These are phyloP conservation scores for Bombus turneri DNA, from an alignment of 1,140 invertebrate genomes.

Conservation along the genomic window DNA sequence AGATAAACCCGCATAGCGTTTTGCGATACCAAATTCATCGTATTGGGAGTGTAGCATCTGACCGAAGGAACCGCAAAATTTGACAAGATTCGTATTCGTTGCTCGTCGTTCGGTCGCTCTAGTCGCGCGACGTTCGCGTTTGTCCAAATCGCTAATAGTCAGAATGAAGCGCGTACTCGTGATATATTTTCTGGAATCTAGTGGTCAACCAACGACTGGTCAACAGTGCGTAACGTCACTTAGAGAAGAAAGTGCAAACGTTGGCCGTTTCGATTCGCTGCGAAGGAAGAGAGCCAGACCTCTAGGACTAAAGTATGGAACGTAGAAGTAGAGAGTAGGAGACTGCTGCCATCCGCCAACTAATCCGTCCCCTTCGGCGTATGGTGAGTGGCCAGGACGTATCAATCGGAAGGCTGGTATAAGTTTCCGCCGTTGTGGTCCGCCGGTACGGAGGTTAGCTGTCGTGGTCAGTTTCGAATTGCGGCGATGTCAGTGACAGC, in stretches of 20 bases:
- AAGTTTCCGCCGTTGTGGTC: conserved; percentile 81
- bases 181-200: too few species aligned
- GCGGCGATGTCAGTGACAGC: conserved; percentile 81
- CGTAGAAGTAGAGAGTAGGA: background rate
- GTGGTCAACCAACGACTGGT: too few species aligned
- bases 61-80: too few species aligned
- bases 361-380: conserved; percentile 80
- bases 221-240: too few species aligned
- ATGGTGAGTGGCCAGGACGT: conserved; percentile 80
- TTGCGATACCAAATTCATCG: too few species aligned
- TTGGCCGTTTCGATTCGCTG: background rate
- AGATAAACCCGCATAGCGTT: too few species aligned
- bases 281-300: background rate
- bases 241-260: background rate
- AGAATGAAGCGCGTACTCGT: too few species aligned
- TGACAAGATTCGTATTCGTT: too few species aligned
- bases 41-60: too few species aligned
- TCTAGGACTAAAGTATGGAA: background rate
- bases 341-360: conserved; percentile 60
- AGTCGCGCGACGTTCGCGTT: too few species aligned
- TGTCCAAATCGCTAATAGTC: too few species aligned
- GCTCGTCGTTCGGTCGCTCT: too few species aligned
- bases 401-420: conserved; percentile 82
- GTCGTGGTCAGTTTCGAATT: conserved; percentile 82
- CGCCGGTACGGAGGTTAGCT: conserved; percentile 75